Percentiles rank a stretch among this genome's conserved stretches.
phyloP scores from a whole-genome alignment of 2,888 invertebrate species.

The Pristionchus entomophagus region DNA sequence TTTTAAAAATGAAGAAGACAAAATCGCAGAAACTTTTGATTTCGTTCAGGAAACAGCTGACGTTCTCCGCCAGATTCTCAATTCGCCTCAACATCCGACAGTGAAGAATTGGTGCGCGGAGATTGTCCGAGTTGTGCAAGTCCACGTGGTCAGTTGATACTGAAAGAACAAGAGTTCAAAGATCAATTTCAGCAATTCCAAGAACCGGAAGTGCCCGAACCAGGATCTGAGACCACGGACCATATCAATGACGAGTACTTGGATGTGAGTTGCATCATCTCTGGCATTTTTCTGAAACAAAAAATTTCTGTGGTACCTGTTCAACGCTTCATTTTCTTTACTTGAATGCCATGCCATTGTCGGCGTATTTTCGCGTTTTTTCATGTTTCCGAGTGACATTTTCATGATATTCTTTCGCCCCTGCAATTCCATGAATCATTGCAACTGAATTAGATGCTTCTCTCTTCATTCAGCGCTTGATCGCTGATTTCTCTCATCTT shows the following conservation, averaged over 20 bases:
- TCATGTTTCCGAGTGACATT: background rate
- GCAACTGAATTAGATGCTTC: background rate
- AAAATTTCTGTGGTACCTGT: no score
- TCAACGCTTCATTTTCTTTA: no score
- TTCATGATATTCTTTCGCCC: background rate
- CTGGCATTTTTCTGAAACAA: no score
- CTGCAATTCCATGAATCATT: background rate
- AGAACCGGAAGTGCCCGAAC: conserved; percentile 77
- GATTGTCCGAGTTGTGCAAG: conserved; percentile 71
- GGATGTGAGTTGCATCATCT: conserved; percentile 77
- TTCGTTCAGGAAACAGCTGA: conserved; percentile 58
- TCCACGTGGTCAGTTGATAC: conserved; percentile 56
- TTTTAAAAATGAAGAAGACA: background rate
- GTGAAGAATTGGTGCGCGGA: conserved; percentile 75
- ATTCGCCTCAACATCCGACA: conserved; percentile 74
- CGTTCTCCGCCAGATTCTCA: conserved; percentile 72
- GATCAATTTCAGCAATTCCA: conserved; percentile 49
- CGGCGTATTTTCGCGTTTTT: background rate
- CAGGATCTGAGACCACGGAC: conserved; percentile 77
- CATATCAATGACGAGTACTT: conserved; percentile 79
- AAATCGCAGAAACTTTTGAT: background rate
- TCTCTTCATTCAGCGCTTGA: background rate
- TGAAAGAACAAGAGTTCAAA: conserved; percentile 48
- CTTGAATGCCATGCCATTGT: background rate
- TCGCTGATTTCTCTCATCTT: background rate